Evolutionary conservation across 1,140 invertebrate genomes (phyloP).

Genomic region (Matsumurasca onukii): DNA sequence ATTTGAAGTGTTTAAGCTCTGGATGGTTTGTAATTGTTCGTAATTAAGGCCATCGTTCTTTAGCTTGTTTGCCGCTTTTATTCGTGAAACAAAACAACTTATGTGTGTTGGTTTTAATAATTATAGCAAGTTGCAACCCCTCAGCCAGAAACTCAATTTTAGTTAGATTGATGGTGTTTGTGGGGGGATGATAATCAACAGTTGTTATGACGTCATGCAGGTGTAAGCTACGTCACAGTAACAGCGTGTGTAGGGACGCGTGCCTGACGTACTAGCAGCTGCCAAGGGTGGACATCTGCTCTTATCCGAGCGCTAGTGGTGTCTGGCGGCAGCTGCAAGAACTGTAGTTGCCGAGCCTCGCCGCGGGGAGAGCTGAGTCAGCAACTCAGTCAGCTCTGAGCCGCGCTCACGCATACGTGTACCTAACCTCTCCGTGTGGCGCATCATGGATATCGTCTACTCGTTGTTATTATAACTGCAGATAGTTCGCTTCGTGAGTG

Average conservation of each 20-base stretch:
- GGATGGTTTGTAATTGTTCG: too few relatives aligned
- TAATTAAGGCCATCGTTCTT: too few relatives aligned
- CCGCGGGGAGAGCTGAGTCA: slow-evolving; percentile 19
- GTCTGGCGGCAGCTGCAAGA: slow-evolving; percentile 18
- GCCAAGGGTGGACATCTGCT: slow-evolving; percentile 10
- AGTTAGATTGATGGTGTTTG: too few relatives aligned
- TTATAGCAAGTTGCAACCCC: too few relatives aligned
- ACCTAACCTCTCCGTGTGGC: slow-evolving; percentile 7
- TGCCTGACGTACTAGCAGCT: not conserved
- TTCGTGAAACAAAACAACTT: too few relatives aligned
- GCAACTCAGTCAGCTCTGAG: slow-evolving; percentile 11
- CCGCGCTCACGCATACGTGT: slow-evolving; percentile 1
- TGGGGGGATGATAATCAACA: not conserved
- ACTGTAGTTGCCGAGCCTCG: slow-evolving; percentile 11
- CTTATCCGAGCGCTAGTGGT: slow-evolving; percentile 9
- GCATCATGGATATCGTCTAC: slow-evolving; percentile 23
- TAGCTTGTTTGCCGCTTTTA: too few relatives aligned
- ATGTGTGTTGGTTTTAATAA: too few relatives aligned
- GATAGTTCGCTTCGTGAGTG: slow-evolving; percentile 10
- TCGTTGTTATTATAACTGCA: slow-evolving; percentile 5
- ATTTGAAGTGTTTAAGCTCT: too few relatives aligned
- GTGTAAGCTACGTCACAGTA: not conserved
- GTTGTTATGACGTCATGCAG: not conserved
- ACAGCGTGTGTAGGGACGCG: slow-evolving; percentile 1
- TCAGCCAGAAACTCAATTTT: too few relatives aligned